Percentiles rank a stretch among this genome's conserved stretches.
Conservation (phyloP, 2,113 vertebrate genomes). For the Butorides virescens region DNA sequence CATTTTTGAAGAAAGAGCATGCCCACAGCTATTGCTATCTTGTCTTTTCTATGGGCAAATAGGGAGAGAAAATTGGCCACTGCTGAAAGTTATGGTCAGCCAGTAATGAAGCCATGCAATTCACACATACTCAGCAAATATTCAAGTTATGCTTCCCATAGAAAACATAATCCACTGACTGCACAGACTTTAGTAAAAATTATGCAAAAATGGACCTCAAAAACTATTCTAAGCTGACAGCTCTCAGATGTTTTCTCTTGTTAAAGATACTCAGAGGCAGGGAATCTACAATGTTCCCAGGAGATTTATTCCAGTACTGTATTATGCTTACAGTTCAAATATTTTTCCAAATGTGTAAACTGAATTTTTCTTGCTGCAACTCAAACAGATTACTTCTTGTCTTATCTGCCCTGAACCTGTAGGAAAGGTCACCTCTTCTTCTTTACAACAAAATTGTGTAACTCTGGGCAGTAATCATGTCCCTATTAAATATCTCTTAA, state of each 20-base stretch:
- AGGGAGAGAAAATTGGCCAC: not conserved
- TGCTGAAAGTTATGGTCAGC: not conserved
- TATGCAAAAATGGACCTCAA: not conserved
- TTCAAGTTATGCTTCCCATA: not conserved
- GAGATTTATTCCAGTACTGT: not conserved
- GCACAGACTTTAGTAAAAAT: not conserved
- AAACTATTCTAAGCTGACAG: not conserved
- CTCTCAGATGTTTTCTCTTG: not conserved
- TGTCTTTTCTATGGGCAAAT: not conserved
- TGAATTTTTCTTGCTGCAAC: not conserved
- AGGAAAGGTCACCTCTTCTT: not conserved
- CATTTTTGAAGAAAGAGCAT: not conserved
- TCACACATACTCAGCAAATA: not conserved
- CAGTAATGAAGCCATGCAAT: not conserved
- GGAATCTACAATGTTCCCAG: not conserved
- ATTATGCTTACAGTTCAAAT: not conserved
- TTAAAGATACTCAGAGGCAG: not conserved
- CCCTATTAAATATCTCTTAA: not conserved
- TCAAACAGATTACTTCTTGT: not conserved
- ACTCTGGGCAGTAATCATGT: not conserved
- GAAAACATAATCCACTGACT: not conserved
- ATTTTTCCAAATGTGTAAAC: not conserved
- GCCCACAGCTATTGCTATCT: not conserved
- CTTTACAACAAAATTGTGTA: not conserved
- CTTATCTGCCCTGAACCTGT: not conserved